Conservation (phyloP, 2,113 vertebrate species). For the Chaenocephalus aceratus region DNA sequence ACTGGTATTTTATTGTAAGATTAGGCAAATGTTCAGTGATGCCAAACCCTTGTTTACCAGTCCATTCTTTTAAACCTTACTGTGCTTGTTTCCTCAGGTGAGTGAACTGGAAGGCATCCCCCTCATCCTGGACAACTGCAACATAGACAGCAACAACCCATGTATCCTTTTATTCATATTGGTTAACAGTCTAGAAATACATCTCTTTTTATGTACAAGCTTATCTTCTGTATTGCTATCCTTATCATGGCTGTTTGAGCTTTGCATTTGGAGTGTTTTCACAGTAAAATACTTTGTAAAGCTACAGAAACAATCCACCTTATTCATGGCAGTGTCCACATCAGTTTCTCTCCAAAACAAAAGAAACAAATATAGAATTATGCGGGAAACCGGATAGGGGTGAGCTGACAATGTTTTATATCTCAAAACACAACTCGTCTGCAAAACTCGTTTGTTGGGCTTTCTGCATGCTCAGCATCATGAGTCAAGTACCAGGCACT, state of each 20-base stretch:
- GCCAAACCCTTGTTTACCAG: not conserved
- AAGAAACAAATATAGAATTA: not conserved
- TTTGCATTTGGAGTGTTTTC: no score
- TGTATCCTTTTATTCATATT: conserved; percentile 92
- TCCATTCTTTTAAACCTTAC: not conserved
- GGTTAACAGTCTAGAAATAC: conserved; percentile 5
- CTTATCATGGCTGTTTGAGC: no score
- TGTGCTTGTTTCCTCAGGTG: conserved; percentile 81
- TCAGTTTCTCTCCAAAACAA: conserved; percentile 16
- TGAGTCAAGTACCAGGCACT: conserved; percentile 7
- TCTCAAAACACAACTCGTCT: conserved; percentile 31
- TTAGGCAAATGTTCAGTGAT: not conserved
- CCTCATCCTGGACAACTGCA: conserved; percentile 95
- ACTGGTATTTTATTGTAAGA: not conserved
- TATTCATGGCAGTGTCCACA: conserved; percentile 20
- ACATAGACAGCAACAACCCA: conserved; percentile 94
- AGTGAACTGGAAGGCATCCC: conserved; percentile 92
- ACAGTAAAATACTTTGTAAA: no score
- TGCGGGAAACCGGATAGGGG: conserved; percentile 31
- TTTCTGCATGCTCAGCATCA: not conserved
- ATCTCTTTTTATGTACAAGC: conserved; percentile 6
- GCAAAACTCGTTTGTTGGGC: conserved; percentile 18
- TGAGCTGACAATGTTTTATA: conserved; percentile 24
- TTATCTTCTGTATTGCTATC: no score
- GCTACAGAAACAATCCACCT: not conserved